phyloP scores from a whole-genome alignment of 2,797 vertebrate species.

The Erethizon dorsatum region DNA sequence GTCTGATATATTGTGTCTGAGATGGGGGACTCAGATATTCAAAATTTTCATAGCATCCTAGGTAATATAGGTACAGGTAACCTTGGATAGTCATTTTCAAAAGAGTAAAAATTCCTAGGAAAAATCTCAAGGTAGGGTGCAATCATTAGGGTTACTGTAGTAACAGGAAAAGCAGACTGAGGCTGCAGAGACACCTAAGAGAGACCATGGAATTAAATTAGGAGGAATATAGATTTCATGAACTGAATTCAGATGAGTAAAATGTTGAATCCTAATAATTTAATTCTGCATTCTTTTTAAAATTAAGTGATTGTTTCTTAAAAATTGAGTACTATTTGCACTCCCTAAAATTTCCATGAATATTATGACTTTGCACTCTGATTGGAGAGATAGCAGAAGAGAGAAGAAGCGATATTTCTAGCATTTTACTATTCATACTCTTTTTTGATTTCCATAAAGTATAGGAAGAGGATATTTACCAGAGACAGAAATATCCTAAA shows the following conservation, averaged over 20 bases:
- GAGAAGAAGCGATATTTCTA: not conserved
- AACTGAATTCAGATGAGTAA: not conserved
- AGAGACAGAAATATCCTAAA: not conserved
- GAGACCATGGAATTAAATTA: not conserved
- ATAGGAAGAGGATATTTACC: not conserved
- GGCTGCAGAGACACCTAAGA: not conserved
- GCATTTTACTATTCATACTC: not conserved
- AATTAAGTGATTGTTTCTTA: not conserved
- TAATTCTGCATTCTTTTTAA: not conserved
- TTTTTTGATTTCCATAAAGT: slow-evolving; percentile 8
- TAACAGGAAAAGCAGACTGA: not conserved
- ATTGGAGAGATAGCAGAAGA: not conserved
- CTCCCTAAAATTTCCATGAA: not conserved
- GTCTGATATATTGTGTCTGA: not conserved
- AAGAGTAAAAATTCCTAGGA: not conserved
- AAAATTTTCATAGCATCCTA: not conserved
- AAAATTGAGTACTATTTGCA: not conserved
- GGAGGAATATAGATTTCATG: not conserved
- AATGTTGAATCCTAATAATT: not conserved
- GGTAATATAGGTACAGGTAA: not conserved
- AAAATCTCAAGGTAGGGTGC: not conserved
- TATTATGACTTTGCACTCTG: not conserved
- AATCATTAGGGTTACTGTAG: not conserved
- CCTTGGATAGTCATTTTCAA: not conserved
- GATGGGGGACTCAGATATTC: not conserved